Conservation (phyloP, 37 sponge, comb jelly and placozoan genomes). For the Theonella swinhoei region DNA sequence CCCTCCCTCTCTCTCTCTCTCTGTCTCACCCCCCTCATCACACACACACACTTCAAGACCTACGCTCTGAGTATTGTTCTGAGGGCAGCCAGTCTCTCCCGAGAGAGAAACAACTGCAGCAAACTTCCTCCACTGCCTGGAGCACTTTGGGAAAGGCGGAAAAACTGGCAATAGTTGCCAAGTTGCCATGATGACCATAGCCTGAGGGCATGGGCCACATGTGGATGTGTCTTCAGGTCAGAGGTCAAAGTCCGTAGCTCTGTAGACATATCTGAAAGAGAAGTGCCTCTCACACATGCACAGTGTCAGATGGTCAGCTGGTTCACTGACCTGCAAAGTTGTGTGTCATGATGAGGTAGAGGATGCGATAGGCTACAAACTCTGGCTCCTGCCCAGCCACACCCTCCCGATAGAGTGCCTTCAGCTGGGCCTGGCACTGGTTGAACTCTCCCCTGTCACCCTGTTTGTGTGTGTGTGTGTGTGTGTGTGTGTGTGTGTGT, state of each 20-base stretch:
- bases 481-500: background rate
- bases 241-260: conserved; percentile 53
- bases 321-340: conserved; percentile 71
- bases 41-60: conserved; percentile 26
- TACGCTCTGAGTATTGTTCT: conserved; percentile 88
- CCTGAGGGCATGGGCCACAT: conserved; percentile 79
- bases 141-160: conserved; percentile 74
- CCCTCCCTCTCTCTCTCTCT: too few relatives aligned
- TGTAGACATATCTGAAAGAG: conserved; percentile 47
- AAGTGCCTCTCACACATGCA: background rate
- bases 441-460: conserved; percentile 95
- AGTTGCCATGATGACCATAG: conserved; percentile 82
- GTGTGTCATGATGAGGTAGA: conserved; percentile 88
- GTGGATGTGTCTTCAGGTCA: conserved; percentile 45
- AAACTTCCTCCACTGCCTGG: conserved; percentile 83
- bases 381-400: conserved; percentile 58
- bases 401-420: conserved; percentile 78
- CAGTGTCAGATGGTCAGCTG: background rate
- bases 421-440: conserved; percentile 96
- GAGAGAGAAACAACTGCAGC: conserved; percentile 86
- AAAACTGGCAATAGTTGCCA: conserved; percentile 86
- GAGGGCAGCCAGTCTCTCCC: conserved; percentile 85
- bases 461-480: too few relatives aligned
- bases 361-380: conserved; percentile 92
- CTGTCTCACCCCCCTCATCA: too few relatives aligned